Conservation (phyloP, 1,140 invertebrate genomes). For the Xylocopa sonorina region DNA sequence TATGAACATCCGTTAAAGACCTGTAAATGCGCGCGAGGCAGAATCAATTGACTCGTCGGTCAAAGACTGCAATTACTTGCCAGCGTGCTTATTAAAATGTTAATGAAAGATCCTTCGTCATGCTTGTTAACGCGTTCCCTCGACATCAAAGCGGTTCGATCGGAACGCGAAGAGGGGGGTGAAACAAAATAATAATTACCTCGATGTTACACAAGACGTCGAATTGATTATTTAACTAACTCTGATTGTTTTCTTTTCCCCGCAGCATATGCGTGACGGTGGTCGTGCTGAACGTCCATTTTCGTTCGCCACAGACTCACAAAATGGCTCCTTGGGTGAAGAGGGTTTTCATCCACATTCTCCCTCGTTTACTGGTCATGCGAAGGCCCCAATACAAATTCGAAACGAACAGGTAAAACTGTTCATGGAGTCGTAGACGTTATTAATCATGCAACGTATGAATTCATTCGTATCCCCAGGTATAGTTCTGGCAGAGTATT, state of each 20-base stretch:
- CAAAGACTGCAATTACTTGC: conserved; percentile 5
- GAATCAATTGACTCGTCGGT: too few relatives aligned
- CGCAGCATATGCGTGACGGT: conserved; percentile 98
- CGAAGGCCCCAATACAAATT: conserved; percentile 91
- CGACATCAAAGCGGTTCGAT: background rate
- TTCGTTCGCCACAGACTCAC: conserved; percentile 97
- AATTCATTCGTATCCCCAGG: conserved; percentile 74
- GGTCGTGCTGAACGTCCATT: conserved; percentile 97
- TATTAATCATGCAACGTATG: too few relatives aligned
- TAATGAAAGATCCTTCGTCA: background rate
- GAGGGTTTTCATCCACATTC: conserved; percentile 94
- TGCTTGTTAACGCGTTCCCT: background rate
- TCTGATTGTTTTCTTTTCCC: conserved; percentile 47
- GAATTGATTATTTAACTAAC: background rate
- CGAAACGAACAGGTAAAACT: conserved; percentile 86
- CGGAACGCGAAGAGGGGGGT: background rate
- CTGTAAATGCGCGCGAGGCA: background rate
- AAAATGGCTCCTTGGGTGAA: conserved; percentile 97
- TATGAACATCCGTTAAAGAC: too few relatives aligned
- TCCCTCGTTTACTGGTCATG: conserved; percentile 92
- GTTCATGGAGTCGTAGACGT: too few relatives aligned
- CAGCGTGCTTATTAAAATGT: conserved; percentile 2
- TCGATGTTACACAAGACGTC: too few relatives aligned
- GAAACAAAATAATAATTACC: background rate
- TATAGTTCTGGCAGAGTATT: conserved; percentile 79